These are phyloP conservation scores for Tauraco erythrolophus DNA, from an alignment of 2,113 vertebrate species.

Conservation along the genomic window DNA sequence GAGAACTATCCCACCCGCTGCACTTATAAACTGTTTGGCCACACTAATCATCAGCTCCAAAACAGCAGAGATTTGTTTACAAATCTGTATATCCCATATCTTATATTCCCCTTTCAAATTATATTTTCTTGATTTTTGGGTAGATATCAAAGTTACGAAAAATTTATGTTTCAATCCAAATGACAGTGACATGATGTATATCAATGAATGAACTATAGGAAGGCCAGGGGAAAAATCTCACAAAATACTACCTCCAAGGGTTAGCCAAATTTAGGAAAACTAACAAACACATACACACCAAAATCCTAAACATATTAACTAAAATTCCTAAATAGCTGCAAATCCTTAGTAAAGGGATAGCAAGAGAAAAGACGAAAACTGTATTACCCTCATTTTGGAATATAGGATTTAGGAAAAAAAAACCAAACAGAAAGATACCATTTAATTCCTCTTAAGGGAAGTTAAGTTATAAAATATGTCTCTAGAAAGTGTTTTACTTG, in stretches of 20 bases:
- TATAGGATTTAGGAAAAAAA: rapidly evolving
- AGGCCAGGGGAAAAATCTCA: background rate
- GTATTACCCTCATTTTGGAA: background rate
- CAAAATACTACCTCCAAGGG: background rate
- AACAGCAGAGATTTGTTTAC: background rate
- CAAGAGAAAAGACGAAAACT: background rate
- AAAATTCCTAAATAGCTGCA: background rate
- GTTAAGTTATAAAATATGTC: background rate
- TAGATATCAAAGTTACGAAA: background rate
- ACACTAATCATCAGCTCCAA: background rate
- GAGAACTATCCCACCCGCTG: background rate
- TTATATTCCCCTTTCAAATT: background rate
- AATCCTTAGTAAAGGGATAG: background rate
- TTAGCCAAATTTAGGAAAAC: background rate
- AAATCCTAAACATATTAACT: background rate
- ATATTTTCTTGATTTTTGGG: background rate
- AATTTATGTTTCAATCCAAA: background rate
- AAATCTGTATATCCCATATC: background rate
- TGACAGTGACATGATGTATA: rapidly evolving
- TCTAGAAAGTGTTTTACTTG: background rate
- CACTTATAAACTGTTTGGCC: background rate
- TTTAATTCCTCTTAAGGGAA: no score
- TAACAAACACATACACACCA: background rate
- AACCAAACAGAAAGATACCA: no score
- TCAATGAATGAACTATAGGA: background rate